Conservation (phyloP, 2,888 invertebrate species). For the Eudemis profundana region DNA sequence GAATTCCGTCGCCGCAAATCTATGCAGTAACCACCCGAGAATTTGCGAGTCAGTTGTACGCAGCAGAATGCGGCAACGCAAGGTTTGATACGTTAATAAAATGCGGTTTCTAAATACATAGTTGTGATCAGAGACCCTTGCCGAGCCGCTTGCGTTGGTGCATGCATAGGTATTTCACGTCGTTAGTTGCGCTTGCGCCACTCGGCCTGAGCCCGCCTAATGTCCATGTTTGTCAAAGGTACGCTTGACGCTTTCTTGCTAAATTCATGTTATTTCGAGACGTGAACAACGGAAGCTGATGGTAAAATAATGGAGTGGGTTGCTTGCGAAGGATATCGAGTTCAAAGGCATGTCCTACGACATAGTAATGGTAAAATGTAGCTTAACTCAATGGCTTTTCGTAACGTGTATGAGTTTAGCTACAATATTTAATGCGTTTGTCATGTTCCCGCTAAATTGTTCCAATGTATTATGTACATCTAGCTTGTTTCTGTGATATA, state of each 20-base stretch:
- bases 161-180: conserved; percentile 51
- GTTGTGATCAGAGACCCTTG: conserved; percentile 58
- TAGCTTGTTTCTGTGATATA: conserved; percentile 26
- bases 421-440: conserved; percentile 22
- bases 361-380: neutral
- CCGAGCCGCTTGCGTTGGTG: conserved; percentile 58
- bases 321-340: conserved; percentile 18
- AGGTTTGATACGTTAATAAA: conserved; percentile 48
- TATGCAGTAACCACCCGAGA: neutral
- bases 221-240: conserved; percentile 59
- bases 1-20: conserved; percentile 50
- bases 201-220: conserved; percentile 49
- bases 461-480: neutral
- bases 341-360: conserved; percentile 30
- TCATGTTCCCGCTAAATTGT: conserved; percentile 34
- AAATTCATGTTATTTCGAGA: conserved; percentile 38
- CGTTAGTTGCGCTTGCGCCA: conserved; percentile 59
- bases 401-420: neutral
- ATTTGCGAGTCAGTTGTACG: neutral
- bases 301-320: conserved; percentile 36
- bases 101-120: conserved; percentile 57
- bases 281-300: conserved; percentile 36
- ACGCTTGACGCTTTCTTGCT: conserved; percentile 40
- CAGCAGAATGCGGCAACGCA: conserved; percentile 64
- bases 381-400: too few species aligned